Conservation (phyloP, 2,888 invertebrate genomes). For the Hirtodrosophila confusa region DNA sequence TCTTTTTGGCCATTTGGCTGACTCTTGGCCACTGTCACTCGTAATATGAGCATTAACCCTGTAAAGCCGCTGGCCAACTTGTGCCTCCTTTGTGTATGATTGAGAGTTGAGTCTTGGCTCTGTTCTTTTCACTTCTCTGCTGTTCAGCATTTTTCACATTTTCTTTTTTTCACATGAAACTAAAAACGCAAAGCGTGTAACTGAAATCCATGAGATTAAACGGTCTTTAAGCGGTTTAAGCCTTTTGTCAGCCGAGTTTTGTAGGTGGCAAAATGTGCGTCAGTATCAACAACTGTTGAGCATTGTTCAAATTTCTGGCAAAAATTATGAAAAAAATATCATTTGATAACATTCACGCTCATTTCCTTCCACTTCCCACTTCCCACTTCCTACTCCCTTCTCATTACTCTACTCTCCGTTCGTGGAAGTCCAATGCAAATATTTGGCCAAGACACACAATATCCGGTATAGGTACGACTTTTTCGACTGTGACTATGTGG, state of each 20-base stretch:
- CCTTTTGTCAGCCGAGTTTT: slow-evolving; percentile 72
- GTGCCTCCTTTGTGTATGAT: slow-evolving; percentile 28
- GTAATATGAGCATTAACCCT: slow-evolving; percentile 76
- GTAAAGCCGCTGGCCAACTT: slow-evolving; percentile 57
- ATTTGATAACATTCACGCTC: slow-evolving; percentile 61
- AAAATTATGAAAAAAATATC: slow-evolving; percentile 54
- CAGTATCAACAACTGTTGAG: slow-evolving; percentile 49
- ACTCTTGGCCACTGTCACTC: slow-evolving; percentile 66
- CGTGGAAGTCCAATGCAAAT: slow-evolving; percentile 60
- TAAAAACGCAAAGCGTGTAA: slow-evolving; percentile 59
- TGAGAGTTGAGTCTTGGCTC: slow-evolving; percentile 11
- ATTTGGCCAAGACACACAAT: slow-evolving; percentile 48
- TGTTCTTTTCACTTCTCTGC: slow-evolving; percentile 23
- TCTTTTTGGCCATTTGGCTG: slow-evolving; percentile 61
- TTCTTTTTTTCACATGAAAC: slow-evolving; percentile 63
- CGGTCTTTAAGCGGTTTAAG: slow-evolving; percentile 72
- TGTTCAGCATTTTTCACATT: neutral
- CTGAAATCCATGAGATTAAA: slow-evolving; percentile 72
- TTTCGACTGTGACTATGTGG: slow-evolving; percentile 38
- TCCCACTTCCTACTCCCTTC: neutral
- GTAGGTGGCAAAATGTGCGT: slow-evolving; percentile 72
- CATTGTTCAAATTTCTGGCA: slow-evolving; percentile 42
- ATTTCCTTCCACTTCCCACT: neutral
- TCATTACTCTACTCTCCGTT: slow-evolving; percentile 12
- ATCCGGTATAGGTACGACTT: slow-evolving; percentile 20